phyloP scores from a whole-genome alignment of 2,113 vertebrate species.

The Psilopsiagon aymara region DNA sequence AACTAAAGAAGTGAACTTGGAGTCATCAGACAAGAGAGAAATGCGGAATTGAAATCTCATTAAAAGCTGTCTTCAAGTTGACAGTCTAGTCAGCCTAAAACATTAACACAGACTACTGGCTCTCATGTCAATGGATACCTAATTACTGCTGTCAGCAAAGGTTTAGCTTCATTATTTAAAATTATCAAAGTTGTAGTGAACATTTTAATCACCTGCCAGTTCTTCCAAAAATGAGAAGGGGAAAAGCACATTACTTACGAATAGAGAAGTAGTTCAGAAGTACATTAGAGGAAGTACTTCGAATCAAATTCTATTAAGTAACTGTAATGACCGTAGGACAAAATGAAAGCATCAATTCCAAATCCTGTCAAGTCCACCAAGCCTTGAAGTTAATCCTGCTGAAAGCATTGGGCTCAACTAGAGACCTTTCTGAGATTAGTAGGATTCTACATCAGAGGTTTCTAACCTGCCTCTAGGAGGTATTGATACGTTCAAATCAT shows the following conservation, averaged over 20 bases:
- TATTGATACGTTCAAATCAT: neutral
- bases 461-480: neutral
- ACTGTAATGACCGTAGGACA: neutral
- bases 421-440: neutral
- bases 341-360: neutral
- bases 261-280: neutral
- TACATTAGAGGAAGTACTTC: neutral
- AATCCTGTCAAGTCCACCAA: neutral
- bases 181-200: neutral
- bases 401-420: neutral
- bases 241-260: neutral
- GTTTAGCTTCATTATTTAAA: neutral
- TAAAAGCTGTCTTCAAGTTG: neutral
- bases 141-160: slow-evolving; percentile 18
- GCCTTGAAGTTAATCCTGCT: neutral
- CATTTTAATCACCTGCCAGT: slow-evolving; percentile 19
- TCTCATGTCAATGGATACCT: slow-evolving; percentile 17
- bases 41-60: slow-evolving; percentile 5
- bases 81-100: neutral
- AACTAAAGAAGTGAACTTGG: neutral
- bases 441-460: neutral
- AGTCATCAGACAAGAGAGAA: neutral
- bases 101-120: neutral
- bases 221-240: neutral
- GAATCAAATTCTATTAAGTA: neutral